Conservation (phyloP, 2,888 invertebrate genomes). For the Lissocephala sabroskyi region DNA sequence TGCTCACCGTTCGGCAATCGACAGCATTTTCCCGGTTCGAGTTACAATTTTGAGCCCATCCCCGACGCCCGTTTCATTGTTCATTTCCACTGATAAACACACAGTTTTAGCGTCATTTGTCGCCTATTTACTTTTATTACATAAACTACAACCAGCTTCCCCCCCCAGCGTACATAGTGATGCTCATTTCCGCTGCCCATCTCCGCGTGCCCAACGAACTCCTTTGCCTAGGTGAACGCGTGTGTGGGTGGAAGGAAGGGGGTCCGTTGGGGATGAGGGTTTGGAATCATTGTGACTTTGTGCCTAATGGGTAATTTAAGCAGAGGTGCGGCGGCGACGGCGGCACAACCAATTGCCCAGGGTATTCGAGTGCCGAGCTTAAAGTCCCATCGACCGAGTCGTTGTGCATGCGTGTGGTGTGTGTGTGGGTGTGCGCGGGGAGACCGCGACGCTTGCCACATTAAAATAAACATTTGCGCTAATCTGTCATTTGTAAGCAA, state of each 20-base stretch:
- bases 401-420: slow-evolving; percentile 1
- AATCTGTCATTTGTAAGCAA: slow-evolving; percentile 52
- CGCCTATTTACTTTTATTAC: slow-evolving; percentile 58
- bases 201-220: no score
- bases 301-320: slow-evolving; percentile 58
- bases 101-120: slow-evolving; percentile 49
- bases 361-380: slow-evolving; percentile 50
- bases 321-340: slow-evolving; percentile 21
- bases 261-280: slow-evolving; percentile 2
- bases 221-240: no score
- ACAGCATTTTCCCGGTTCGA: no score
- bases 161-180: slow-evolving; percentile 34
- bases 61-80: no score
- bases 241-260: no score
- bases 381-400: no score
- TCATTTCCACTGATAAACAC: slow-evolving; percentile 50
- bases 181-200: slow-evolving; percentile 56
- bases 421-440: slow-evolving; percentile 18
- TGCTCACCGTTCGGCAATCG: no score
- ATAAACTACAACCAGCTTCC: slow-evolving; percentile 32
- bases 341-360: slow-evolving; percentile 38
- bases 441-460: slow-evolving; percentile 30
- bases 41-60: no score
- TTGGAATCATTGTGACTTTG: slow-evolving; percentile 54
- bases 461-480: slow-evolving; percentile 64